phyloP scores from a whole-genome alignment of 2,888 invertebrate species.

The Ashinkailepas kermadecensis region DNA sequence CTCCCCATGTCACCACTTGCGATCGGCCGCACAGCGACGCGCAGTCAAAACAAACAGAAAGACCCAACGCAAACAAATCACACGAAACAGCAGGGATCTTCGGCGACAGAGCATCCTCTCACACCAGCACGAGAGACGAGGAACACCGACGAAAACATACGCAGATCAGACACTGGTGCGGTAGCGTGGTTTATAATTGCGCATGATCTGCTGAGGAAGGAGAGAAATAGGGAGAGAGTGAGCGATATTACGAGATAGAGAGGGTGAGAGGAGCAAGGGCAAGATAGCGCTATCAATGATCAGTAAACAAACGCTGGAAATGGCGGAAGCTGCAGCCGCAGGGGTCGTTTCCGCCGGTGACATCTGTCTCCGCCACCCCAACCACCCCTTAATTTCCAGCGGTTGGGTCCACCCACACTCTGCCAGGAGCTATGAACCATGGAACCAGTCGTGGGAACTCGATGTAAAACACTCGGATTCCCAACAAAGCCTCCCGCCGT shows the following conservation, averaged over 20 bases:
- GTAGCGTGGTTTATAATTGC: too few relatives aligned
- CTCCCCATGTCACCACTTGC: background rate
- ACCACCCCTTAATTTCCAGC: background rate
- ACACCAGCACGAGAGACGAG: too few relatives aligned
- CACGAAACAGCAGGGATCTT: background rate
- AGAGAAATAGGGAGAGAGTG: background rate
- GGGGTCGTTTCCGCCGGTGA: background rate
- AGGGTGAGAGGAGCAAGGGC: background rate
- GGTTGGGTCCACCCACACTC: background rate
- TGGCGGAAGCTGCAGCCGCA: background rate
- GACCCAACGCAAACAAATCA: background rate
- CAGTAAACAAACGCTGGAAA: background rate
- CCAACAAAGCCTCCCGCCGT: background rate
- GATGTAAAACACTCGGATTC: slow-evolving; percentile 3
- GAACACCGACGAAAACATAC: too few relatives aligned
- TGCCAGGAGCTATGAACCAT: background rate
- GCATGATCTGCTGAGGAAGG: background rate
- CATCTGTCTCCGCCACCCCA: background rate
- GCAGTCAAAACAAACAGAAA: background rate
- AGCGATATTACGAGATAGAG: background rate
- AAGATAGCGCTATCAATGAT: background rate
- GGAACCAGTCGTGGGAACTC: background rate
- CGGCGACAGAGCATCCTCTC: too few relatives aligned
- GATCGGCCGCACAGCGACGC: background rate
- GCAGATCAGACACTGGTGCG: too few relatives aligned